Conservation (phyloP, 2,888 invertebrate genomes). For the Calliphora vomitoria region DNA sequence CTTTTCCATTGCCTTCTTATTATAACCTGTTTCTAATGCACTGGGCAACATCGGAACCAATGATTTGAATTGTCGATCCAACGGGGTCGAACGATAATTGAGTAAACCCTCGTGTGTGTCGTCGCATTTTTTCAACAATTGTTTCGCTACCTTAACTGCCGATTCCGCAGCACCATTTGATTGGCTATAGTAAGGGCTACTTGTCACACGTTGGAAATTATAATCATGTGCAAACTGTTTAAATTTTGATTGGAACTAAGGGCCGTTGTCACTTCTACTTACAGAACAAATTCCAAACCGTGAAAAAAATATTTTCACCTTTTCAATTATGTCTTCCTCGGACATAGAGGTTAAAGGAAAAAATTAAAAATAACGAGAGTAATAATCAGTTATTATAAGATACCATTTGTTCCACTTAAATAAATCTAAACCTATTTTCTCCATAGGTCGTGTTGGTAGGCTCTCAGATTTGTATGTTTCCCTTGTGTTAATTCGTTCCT, state of each 20-base stretch:
- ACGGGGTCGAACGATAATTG: conserved; percentile 42
- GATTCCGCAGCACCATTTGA: conserved; percentile 46
- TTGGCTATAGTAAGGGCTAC: conserved; percentile 50
- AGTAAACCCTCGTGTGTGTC: conserved; percentile 31
- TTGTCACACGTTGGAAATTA: conserved; percentile 22
- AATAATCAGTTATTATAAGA: conserved; percentile 57
- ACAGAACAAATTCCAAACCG: conserved; percentile 33
- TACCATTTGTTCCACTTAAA: conserved; percentile 56
- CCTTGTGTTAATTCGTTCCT: conserved; percentile 29
- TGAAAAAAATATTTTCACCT: conserved; percentile 22
- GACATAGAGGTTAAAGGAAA: conserved; percentile 8
- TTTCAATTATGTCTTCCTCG: conserved; percentile 42
- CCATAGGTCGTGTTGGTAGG: conserved; percentile 42
- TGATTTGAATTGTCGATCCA: conserved; percentile 42
- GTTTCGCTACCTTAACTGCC: conserved; percentile 49
- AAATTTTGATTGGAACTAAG: conserved; percentile 49
- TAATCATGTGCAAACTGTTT: conserved; percentile 34
- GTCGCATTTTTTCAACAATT: conserved; percentile 36
- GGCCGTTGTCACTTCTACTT: conserved; percentile 47
- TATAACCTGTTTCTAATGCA: neutral
- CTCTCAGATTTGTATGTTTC: conserved; percentile 31
- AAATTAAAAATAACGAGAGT: conserved; percentile 52
- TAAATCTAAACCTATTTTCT: conserved; percentile 54
- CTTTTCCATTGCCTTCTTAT: neutral
- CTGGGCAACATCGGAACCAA: conserved; percentile 33